Evolutionary conservation across 2,888 invertebrate species (phyloP).

Genomic region (Omphaloscelis lunosa): DNA sequence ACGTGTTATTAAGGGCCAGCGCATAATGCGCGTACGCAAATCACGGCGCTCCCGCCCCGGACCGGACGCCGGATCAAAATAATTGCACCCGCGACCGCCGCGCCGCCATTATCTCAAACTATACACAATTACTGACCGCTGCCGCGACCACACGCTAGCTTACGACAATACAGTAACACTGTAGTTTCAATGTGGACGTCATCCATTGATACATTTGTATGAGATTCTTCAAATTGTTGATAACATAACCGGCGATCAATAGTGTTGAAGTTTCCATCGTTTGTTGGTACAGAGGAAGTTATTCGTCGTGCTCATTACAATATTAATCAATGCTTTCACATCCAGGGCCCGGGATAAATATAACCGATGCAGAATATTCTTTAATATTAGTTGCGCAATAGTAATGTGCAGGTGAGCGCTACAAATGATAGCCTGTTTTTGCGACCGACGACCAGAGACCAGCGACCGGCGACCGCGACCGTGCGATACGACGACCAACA

Average conservation of each 20-base stretch:
- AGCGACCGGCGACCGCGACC: constrained; percentile 35
- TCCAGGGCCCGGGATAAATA: constrained; percentile 78
- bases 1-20: constrained; percentile 73
- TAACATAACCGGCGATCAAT: constrained; percentile 15
- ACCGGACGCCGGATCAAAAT: constrained; percentile 80
- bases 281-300: constrained; percentile 68
- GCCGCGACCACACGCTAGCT: constrained; percentile 60
- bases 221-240: background rate
- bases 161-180: constrained; percentile 6
- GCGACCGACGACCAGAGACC: constrained; percentile 42
- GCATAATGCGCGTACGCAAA: constrained; percentile 82
- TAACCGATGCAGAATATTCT: constrained; percentile 77
- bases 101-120: constrained; percentile 83
- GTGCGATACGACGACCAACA: constrained; percentile 60
- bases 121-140: constrained; percentile 84
- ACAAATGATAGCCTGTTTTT: constrained; percentile 73
- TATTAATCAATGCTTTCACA: constrained; percentile 87
- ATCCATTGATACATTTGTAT: constrained; percentile 37
- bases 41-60: constrained; percentile 73
- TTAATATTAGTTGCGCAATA: constrained; percentile 81
- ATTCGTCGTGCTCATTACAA: constrained; percentile 85
- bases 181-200: background rate
- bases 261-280: constrained; percentile 15
- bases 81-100: constrained; percentile 83
- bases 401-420: constrained; percentile 74